Evolutionary conservation across 64 coral and sea anemone species (phyloP).

Genomic region (Catalaphyllia jardinei): DNA sequence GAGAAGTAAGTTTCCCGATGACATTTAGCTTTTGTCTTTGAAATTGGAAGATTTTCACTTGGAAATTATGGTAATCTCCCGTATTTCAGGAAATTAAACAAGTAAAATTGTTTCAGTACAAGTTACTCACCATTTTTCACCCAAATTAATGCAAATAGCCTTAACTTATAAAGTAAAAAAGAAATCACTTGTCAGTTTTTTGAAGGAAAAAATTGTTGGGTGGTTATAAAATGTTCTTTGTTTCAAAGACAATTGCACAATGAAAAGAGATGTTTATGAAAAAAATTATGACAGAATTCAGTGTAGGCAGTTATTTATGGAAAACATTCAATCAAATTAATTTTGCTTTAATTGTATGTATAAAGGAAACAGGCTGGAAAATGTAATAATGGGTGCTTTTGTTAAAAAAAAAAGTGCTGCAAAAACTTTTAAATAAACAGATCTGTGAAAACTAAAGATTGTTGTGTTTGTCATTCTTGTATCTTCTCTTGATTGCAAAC

Average conservation of each 20-base stretch:
- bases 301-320: slow-evolving; percentile 43
- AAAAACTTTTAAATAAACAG: slow-evolving; percentile 39
- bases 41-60: not conserved
- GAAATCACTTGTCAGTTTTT: not conserved
- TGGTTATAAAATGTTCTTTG: not conserved
- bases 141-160: not conserved
- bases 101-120: not conserved
- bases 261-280: slow-evolving; percentile 39
- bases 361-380: not conserved
- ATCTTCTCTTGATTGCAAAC: slow-evolving; percentile 71
- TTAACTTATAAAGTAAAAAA: not conserved
- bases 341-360: slow-evolving; percentile 27
- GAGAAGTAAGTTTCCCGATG: slow-evolving; percentile 36
- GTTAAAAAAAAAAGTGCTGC: slow-evolving; percentile 14
- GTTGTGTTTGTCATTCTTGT: slow-evolving; percentile 52
- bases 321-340: slow-evolving; percentile 22
- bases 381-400: slow-evolving; percentile 35
- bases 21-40: not conserved
- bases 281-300: slow-evolving; percentile 13
- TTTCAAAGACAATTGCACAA: slow-evolving; percentile 20
- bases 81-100: not conserved
- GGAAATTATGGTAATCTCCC: not conserved
- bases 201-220: not conserved
- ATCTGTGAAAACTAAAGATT: not conserved
- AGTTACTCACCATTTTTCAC: not conserved